Evolutionary conservation across 1,140 invertebrate genomes (phyloP), one percentile per base, ranked within the genome.

Genomic region (Caenorhabditis remanei): DNA sequence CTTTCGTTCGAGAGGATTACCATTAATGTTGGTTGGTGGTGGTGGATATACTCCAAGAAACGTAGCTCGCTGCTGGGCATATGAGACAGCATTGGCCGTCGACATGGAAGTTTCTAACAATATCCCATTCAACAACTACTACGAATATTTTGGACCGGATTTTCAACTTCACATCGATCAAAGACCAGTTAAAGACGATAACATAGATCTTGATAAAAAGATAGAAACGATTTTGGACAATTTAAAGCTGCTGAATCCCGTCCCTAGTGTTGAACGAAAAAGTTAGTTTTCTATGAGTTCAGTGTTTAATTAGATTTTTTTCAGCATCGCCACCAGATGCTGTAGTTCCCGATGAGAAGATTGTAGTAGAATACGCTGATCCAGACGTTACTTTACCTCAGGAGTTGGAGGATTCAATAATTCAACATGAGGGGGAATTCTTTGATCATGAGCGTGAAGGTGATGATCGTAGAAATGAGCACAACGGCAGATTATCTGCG

Each of bases 371-470:
- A 46, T 55, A 82, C 9, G 89, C 91, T 2, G 85, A 93, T 87
- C 92, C 91, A 3, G 91, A 92, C 58, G 84, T 85, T 41, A 84
- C 90, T 40, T 55, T 92, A 2, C 67, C 85, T 21, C 32, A 96
- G 90, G 93, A 96, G 41, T 90, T 94, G 8, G 93, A 91, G 91
- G 98, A 99, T 92, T 98, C 98, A 91, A 95, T 97, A 88, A 96
- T 99, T 91, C 95, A 96, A 7, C 96, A 96, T 87, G 97, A 98
- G 90, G 98, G 98, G 91, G 98, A 99, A 92, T 96, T 97, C 92
- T 98, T 96, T 2, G 98, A 99, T 92, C 97, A 96, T 61, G 98
- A 99, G 93, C 97, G 98, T 93, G 97, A 98, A 94, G 96, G 96
- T 8, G 95, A 95, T 90, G 95, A 95, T 83, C 93, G 96, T 40